Base-by-base conservation (phyloP, 1,140 invertebrate species). In the Adoxophyes honmai region DNA sequence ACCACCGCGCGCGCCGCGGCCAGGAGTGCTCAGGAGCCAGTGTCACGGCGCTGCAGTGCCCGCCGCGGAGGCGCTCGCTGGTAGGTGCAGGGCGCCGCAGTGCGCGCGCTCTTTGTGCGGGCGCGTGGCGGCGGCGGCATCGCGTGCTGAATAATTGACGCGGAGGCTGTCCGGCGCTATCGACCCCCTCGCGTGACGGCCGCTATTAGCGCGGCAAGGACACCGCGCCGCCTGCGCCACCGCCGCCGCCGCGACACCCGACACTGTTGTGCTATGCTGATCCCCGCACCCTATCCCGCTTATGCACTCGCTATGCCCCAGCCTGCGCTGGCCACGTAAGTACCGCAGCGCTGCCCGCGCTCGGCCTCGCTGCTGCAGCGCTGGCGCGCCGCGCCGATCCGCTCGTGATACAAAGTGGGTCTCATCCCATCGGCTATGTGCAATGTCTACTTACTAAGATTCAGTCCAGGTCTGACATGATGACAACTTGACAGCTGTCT, bases 81-180 rank as follows among this genome's bases (percentile, higher is more conserved):
- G 81, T 85, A 85, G 75, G 84, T 86, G 76, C 21, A 28, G 48
- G 15, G 77, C 70, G 57, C 54, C 65, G 83, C 81, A 79, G 78
- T 78, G 76, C 78, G 77, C 71, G 73, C 68, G 69, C 64, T 66
- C 77, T 84, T 82, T 81, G 80, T 83, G 70, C 66, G 63, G 66
- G 63, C 64, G 69, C 62, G 66, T 64, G 72, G 65, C 64, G 62
- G 62, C 67, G 60, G 65, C 66, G 74, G 65, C 72, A 73, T 78
- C 67, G 77, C 78, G 78, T 81, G 80, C 71, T 88, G 82, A 88
- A 88, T 88, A 86, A 86, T 88, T 84, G 76, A 88, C 64, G 73
- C 75, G 68, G 75, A 81, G 78, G 77, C 75, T 83, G 80, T 66
- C 68, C 70, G 66, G 59, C 70, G 76, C 77, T 85, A 88, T 83